These are phyloP conservation scores for Sminthurinus aureus DNA, from an alignment of 2,888 invertebrate species.

Conservation along the genomic window DNA sequence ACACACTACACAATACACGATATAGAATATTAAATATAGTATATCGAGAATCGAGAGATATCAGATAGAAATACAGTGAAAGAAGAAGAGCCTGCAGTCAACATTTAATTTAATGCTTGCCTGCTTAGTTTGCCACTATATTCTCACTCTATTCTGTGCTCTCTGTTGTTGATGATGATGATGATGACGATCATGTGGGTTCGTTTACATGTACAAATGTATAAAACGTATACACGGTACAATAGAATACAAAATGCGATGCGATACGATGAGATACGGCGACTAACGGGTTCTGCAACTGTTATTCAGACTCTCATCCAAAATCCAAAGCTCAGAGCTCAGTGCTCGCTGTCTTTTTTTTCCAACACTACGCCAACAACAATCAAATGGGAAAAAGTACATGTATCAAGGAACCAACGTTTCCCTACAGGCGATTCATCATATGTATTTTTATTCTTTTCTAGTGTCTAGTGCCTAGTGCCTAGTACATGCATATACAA, in stretches of 20 bases:
- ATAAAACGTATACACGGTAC: too few species aligned
- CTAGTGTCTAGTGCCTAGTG: too few species aligned
- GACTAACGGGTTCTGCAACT: slow-evolving; percentile 40
- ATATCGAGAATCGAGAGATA: too few species aligned
- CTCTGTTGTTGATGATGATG: background rate
- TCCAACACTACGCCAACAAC: background rate
- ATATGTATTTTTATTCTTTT: too few species aligned
- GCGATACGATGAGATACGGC: slow-evolving; percentile 13
- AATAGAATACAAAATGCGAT: background rate
- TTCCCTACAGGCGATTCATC: background rate
- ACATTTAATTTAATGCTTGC: background rate
- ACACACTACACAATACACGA: background rate
- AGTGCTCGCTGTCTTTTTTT: background rate
- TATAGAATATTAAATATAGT: background rate
- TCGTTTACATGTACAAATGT: background rate
- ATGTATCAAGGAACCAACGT: background rate
- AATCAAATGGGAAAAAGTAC: too few species aligned
- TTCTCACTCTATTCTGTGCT: background rate
- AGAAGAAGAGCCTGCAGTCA: background rate
- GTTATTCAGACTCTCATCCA: slow-evolving; percentile 17
- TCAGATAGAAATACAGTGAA: background rate
- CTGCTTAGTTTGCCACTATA: background rate
- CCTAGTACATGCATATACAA: too few species aligned
- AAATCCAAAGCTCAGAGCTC: too few species aligned
- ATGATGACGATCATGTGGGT: background rate